Evolutionary conservation across 92 coral and sea anemone species (phyloP).

Genomic region (Porites lobata): DNA sequence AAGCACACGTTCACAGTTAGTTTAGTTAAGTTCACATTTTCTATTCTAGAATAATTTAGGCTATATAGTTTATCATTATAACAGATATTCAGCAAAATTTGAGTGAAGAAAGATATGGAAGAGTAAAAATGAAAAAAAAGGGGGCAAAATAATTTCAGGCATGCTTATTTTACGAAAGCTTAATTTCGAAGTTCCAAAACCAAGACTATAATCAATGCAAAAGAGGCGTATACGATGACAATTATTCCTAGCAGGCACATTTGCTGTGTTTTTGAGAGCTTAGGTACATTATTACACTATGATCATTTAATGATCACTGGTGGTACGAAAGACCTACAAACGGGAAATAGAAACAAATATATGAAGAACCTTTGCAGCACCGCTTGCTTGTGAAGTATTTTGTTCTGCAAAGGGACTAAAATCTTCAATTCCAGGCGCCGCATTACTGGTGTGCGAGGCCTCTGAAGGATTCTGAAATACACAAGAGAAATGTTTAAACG

Average conservation of each 20-base stretch:
- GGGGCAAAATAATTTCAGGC: not conserved
- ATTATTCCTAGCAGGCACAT: too few species aligned
- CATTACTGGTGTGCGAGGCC: constrained; percentile 87
- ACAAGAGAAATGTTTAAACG: constrained; percentile 3
- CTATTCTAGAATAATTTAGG: not conserved
- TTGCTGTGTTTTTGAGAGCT: too few species aligned
- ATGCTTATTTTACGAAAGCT: not conserved
- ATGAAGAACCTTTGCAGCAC: constrained; percentile 32
- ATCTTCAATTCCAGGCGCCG: constrained; percentile 93
- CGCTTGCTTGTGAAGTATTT: constrained; percentile 24
- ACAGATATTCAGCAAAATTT: not conserved
- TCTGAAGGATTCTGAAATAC: constrained; percentile 91
- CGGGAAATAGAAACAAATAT: not conserved
- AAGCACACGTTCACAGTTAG: too few species aligned
- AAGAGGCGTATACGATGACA: too few species aligned
- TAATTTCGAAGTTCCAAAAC: too few species aligned
- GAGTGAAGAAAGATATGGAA: not conserved
- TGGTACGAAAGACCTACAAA: too few species aligned
- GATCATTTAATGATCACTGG: too few species aligned
- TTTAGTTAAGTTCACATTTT: too few species aligned
- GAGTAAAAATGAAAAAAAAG: not conserved
- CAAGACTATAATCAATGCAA: too few species aligned
- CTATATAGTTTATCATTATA: not conserved
- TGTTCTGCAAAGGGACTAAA: constrained; percentile 98
- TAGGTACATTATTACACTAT: too few species aligned